Conservation (phyloP, 2,888 invertebrate species). For the Catocala sponsa region DNA sequence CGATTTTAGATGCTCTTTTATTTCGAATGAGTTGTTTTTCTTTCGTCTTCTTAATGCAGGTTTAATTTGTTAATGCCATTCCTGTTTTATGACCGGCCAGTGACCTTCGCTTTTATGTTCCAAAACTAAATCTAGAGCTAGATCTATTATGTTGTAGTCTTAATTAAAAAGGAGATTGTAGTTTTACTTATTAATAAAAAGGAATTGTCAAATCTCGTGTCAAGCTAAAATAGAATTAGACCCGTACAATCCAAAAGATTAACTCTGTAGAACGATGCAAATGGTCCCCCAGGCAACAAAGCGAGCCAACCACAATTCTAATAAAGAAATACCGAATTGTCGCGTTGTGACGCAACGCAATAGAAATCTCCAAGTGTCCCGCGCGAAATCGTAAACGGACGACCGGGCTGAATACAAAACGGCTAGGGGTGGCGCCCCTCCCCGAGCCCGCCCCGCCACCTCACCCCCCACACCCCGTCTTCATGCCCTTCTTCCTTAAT, state of each 20-base stretch:
- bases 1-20: slow-evolving; percentile 36
- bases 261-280: slow-evolving; percentile 43
- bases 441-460: slow-evolving; percentile 51
- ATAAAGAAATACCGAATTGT: slow-evolving; percentile 83
- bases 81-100: background rate
- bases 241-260: slow-evolving; percentile 41
- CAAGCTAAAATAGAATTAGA: slow-evolving; percentile 21
- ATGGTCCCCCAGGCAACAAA: slow-evolving; percentile 55
- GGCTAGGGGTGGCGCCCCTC: slow-evolving; percentile 57
- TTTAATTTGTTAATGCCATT: slow-evolving; percentile 1
- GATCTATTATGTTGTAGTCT: background rate
- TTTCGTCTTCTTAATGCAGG: background rate
- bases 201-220: slow-evolving; percentile 9
- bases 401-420: slow-evolving; percentile 85
- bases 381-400: slow-evolving; percentile 85
- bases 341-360: slow-evolving; percentile 70
- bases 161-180: background rate
- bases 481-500: slow-evolving; percentile 86
- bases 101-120: background rate
- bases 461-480: slow-evolving; percentile 65
- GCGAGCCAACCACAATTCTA: slow-evolving; percentile 61
- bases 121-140: too few relatives aligned
- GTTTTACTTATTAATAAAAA: background rate
- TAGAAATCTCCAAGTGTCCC: slow-evolving; percentile 84
- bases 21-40: slow-evolving; percentile 19